Evolutionary conservation across 2,113 vertebrate genomes (phyloP).

Genomic region (Silurus glanis): DNA sequence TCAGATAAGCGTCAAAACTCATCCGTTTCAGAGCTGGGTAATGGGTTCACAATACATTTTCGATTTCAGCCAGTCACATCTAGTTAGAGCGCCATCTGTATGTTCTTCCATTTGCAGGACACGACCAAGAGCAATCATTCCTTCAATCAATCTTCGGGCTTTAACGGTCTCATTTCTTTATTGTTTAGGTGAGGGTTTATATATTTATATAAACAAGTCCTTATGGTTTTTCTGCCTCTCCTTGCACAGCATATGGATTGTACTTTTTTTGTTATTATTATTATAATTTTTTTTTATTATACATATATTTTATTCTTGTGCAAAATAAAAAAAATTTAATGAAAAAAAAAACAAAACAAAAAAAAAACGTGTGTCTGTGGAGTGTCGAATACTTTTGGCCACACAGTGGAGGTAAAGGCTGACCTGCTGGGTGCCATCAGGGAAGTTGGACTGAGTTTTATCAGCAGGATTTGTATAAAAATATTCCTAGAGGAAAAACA

Average conservation of each 20-base stretch:
- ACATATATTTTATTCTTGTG: too few relatives aligned
- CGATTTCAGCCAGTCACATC: background rate
- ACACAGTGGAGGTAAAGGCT: background rate
- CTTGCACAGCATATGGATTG: too few relatives aligned
- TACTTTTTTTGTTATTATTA: too few relatives aligned
- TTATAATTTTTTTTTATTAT: too few relatives aligned
- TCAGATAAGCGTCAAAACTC: constrained; percentile 18
- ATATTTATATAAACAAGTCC: too few relatives aligned
- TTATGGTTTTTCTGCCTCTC: too few relatives aligned
- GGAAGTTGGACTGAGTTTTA: background rate
- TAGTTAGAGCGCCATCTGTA: background rate
- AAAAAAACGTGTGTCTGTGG: too few relatives aligned
- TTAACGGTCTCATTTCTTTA: too few relatives aligned
- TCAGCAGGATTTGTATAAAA: background rate
- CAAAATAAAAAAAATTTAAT: background rate
- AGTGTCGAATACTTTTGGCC: background rate
- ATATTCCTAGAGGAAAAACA: background rate
- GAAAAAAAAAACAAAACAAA: too few relatives aligned
- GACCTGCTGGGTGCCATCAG: background rate
- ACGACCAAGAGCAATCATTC: too few relatives aligned
- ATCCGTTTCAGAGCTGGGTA: constrained; percentile 10
- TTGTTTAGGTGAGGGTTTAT: too few relatives aligned
- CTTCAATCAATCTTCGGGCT: too few relatives aligned
- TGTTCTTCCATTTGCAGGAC: background rate
- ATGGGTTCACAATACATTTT: background rate